Percentiles rank a stretch among this genome's conserved stretches.
Evolutionary conservation across 2,888 invertebrate species (phyloP).

Genomic region (Hypomecis atomaria): DNA sequence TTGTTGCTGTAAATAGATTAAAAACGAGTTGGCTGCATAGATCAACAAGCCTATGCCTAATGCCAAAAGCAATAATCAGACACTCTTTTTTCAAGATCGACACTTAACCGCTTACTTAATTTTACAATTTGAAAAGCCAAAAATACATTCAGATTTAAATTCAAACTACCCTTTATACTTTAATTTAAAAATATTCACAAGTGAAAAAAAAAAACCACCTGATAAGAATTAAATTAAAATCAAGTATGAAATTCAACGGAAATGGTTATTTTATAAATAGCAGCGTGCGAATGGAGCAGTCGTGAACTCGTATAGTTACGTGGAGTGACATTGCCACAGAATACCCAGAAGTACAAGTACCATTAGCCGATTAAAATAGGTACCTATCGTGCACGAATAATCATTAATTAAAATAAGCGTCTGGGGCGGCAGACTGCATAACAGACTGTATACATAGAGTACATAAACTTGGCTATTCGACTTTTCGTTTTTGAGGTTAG

Average conservation of each 20-base stretch:
- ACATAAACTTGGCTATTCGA: neutral
- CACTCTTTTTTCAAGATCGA: too few species aligned
- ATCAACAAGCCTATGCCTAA: too few species aligned
- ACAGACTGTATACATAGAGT: neutral
- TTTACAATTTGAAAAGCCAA: too few species aligned
- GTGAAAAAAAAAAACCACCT: too few species aligned
- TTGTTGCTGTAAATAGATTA: too few species aligned
- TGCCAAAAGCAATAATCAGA: too few species aligned
- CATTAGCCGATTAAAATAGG: conserved; percentile 22
- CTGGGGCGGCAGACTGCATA: conserved; percentile 10
- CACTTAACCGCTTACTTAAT: too few species aligned
- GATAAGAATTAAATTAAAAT: neutral
- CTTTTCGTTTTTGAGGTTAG: too few species aligned
- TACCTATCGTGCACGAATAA: conserved; percentile 31
- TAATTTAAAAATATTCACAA: too few species aligned
- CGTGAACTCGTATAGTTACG: conserved; percentile 10
- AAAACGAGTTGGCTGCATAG: too few species aligned
- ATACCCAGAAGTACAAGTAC: conserved; percentile 2
- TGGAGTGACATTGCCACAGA: conserved; percentile 2
- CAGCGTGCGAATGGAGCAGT: neutral
- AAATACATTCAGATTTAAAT: too few species aligned
- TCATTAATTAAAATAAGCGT: conserved; percentile 25
- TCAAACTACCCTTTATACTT: too few species aligned
- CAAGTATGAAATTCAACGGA: neutral
- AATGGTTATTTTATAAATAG: neutral